Conservation (phyloP, 2,888 invertebrate species). For the Liposcelis brunnea region DNA sequence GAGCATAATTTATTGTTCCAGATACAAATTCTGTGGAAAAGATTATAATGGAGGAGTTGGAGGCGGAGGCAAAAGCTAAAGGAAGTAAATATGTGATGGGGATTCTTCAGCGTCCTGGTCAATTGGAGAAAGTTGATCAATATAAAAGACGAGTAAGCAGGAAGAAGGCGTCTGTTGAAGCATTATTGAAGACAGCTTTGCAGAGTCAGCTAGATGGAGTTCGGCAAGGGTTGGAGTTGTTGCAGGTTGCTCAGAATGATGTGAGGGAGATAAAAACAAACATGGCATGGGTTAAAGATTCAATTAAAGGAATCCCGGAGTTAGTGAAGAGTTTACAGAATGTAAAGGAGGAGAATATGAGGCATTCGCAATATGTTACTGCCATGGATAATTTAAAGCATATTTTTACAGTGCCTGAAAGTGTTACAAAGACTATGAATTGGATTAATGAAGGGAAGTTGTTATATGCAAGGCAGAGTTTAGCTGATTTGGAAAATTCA, state of each 20-base stretch:
- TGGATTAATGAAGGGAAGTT: conserved; percentile 91
- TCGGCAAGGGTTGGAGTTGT: conserved; percentile 75
- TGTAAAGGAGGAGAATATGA: conserved; percentile 81
- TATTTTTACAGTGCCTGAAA: conserved; percentile 93
- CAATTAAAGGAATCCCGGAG: conserved; percentile 58
- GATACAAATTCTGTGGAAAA: too few relatives aligned
- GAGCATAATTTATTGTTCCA: too few relatives aligned
- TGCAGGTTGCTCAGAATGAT: conserved; percentile 71
- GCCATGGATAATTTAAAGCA: conserved; percentile 97
- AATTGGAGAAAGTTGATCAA: conserved; percentile 79
- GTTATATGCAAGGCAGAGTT: conserved; percentile 83
- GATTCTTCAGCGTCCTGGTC: conserved; percentile 86
- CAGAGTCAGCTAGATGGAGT: conserved; percentile 97
- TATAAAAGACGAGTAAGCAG: conserved; percentile 55
- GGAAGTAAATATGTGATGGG: conserved; percentile 76
- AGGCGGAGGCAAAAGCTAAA: conserved; percentile 57
- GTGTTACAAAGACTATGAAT: conserved; percentile 83
- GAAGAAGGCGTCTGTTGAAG: conserved; percentile 81
- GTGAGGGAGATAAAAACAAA: conserved; percentile 42
- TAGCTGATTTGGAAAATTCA: conserved; percentile 91
- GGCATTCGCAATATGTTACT: conserved; percentile 92
- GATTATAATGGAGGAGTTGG: conserved; percentile 27
- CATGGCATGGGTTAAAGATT: conserved; percentile 53
- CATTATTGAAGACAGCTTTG: conserved; percentile 93
- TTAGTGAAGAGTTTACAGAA: conserved; percentile 65